These are phyloP conservation scores for Paracanthobrama guichenoti DNA, from an alignment of 2,113 vertebrate genomes.

Conservation along the genomic window DNA sequence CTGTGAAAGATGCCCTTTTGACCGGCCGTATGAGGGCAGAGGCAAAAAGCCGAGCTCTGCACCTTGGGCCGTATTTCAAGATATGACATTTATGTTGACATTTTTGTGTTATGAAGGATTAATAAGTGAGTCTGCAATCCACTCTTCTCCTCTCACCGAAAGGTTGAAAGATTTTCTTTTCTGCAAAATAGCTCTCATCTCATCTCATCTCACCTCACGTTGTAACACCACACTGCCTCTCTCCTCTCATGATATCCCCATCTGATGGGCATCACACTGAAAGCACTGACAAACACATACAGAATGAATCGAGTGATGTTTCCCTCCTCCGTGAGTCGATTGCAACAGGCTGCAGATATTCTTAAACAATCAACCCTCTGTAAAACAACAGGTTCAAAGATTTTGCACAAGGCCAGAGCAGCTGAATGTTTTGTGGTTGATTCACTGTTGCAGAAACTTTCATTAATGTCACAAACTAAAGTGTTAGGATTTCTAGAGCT, in stretches of 20 bases:
- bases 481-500: neutral
- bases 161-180: constrained; percentile 40
- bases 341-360: neutral
- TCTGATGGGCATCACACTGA: constrained; percentile 19
- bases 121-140: constrained; percentile 32
- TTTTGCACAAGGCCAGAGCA: neutral
- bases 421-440: neutral
- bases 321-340: neutral
- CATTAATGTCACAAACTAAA: neutral
- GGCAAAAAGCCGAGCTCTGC: constrained; percentile 2
- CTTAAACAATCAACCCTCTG: neutral
- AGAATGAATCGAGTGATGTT: neutral
- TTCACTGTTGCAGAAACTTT: neutral
- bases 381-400: neutral
- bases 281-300: neutral
- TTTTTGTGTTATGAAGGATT: constrained; percentile 48
- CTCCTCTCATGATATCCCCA: neutral
- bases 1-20: constrained; percentile 18
- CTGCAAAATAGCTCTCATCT: constrained; percentile 28
- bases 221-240: neutral
- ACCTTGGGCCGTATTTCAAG: constrained; percentile 31
- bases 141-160: constrained; percentile 22
- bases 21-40: neutral
- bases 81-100: constrained; percentile 52
- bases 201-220: constrained; percentile 7